Conservation (phyloP, 2,113 vertebrate genomes). For the Crotalus viridis region DNA sequence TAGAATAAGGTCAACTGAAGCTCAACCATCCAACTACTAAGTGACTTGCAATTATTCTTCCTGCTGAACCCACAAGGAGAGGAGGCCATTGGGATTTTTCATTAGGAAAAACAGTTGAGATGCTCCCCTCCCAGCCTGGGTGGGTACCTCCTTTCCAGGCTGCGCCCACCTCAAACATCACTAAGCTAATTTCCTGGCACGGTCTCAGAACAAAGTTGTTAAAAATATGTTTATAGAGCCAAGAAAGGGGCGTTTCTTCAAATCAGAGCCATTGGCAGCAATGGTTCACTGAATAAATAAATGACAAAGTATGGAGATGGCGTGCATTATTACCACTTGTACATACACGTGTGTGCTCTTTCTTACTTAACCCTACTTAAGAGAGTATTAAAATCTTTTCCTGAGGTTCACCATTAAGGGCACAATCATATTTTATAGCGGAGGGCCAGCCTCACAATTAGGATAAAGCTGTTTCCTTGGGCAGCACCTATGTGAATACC, state of each 20-base stretch:
- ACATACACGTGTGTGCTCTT: neutral
- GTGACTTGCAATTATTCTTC: neutral
- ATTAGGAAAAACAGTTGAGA: neutral
- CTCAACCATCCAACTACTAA: neutral
- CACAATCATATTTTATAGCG: neutral
- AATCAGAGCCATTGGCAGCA: neutral
- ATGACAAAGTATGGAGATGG: neutral
- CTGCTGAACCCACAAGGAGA: neutral
- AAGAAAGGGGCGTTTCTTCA: neutral
- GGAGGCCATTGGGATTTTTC: neutral
- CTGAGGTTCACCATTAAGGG: too few species aligned
- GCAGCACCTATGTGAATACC: neutral
- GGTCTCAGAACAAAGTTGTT: neutral
- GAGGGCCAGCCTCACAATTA: neutral
- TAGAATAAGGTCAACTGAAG: neutral
- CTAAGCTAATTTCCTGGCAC: neutral
- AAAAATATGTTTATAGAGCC: neutral
- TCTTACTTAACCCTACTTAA: neutral
- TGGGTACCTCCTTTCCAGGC: too few species aligned
- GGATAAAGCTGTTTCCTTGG: neutral
- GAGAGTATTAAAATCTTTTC: neutral
- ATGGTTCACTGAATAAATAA: constrained; percentile 7
- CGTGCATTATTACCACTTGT: neutral
- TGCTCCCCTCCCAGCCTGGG: neutral
- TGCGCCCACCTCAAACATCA: neutral